These are phyloP conservation scores for Coptodon bakossiorum DNA, from an alignment of 2,113 vertebrate genomes.

Conservation along the genomic window DNA sequence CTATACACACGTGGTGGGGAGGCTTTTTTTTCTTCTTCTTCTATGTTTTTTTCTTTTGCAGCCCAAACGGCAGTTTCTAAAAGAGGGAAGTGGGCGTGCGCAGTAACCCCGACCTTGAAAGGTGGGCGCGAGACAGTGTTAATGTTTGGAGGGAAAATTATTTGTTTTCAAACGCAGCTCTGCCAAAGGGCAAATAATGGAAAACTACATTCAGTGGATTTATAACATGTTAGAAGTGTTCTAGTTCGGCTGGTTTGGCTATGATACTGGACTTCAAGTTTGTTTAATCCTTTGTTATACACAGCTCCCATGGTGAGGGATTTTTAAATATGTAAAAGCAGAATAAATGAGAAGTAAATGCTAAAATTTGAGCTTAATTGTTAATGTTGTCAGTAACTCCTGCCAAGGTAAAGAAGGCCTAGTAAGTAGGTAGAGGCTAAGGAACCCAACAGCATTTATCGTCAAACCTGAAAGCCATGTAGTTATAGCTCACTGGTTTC, in stretches of 20 bases:
- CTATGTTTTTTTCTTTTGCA: neutral
- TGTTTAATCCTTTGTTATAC: neutral
- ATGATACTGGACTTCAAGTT: neutral
- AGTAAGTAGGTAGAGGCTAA: neutral
- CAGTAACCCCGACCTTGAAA: neutral
- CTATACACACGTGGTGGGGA: neutral
- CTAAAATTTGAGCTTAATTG: neutral
- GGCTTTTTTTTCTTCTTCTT: neutral
- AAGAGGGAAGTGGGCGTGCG: neutral
- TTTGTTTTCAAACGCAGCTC: neutral
- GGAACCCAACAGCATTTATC: neutral
- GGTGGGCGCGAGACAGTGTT: neutral
- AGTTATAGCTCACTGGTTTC: neutral
- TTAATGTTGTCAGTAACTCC: neutral
- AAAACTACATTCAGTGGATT: neutral
- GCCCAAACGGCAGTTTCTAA: neutral
- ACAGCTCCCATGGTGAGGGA: neutral
- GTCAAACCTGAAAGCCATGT: neutral
- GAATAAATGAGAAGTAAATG: neutral
- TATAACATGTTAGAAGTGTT: neutral
- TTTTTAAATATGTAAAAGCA: neutral
- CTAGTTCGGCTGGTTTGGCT: neutral
- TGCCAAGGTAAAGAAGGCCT: neutral
- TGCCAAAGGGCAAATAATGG: neutral
- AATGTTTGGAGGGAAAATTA: neutral